phyloP scores from a whole-genome alignment of 2,113 vertebrate genomes.

The Pao palembangensis region DNA sequence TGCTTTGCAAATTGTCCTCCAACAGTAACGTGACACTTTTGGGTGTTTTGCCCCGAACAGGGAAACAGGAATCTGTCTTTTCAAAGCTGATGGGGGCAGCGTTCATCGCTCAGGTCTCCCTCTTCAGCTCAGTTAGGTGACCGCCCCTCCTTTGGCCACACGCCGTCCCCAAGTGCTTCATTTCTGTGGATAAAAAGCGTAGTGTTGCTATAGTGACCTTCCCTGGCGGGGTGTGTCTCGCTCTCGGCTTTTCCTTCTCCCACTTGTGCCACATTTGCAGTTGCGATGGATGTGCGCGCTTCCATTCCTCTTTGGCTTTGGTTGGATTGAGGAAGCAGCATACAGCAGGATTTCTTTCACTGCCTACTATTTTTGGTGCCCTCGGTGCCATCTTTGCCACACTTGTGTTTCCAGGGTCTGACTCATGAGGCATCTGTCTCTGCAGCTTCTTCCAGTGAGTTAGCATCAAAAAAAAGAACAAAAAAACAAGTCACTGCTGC shows the following conservation, averaged over 20 bases:
- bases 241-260: neutral
- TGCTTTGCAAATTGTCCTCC: slow-evolving; percentile 60
- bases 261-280: slow-evolving; percentile 8
- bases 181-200: slow-evolving; percentile 16
- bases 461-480: neutral
- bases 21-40: slow-evolving; percentile 30
- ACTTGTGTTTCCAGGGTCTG: slow-evolving; percentile 40
- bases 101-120: slow-evolving; percentile 17
- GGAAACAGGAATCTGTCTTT: slow-evolving; percentile 8
- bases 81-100: slow-evolving; percentile 2
- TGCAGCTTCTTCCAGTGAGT: slow-evolving; percentile 29
- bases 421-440: slow-evolving; percentile 56
- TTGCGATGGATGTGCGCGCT: slow-evolving; percentile 36
- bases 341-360: slow-evolving; percentile 42
- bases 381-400: slow-evolving; percentile 36
- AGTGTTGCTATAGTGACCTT: slow-evolving; percentile 33
- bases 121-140: slow-evolving; percentile 21
- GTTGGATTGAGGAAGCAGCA: slow-evolving; percentile 32
- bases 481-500: slow-evolving; percentile 21
- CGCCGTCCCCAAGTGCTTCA: slow-evolving; percentile 15
- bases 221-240: slow-evolving; percentile 34
- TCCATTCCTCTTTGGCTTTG: slow-evolving; percentile 24
- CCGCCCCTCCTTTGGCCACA: slow-evolving; percentile 4
- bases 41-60: slow-evolving; percentile 8
- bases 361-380: slow-evolving; percentile 38